These are phyloP conservation scores for Drosophila ochracea DNA, from an alignment of 2,888 invertebrate genomes.

Conservation along the genomic window DNA sequence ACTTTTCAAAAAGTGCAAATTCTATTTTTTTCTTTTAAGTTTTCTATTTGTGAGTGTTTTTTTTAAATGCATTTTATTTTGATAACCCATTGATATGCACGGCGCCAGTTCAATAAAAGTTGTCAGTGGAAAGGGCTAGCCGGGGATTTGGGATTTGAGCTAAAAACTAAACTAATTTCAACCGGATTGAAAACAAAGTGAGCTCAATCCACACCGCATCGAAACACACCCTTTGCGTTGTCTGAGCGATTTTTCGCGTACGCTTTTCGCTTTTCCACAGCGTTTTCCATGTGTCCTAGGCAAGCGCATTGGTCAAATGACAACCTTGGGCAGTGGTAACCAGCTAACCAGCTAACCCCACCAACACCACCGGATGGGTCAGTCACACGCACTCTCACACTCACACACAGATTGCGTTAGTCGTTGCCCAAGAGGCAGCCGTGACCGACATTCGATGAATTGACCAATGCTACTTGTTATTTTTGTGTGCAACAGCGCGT, in stretches of 20 bases:
- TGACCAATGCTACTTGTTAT: slow-evolving; percentile 78
- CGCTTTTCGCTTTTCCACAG: slow-evolving; percentile 12
- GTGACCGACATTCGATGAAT: slow-evolving; percentile 79
- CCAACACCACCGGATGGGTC: background rate
- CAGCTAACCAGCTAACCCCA: slow-evolving; percentile 23
- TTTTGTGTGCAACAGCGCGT: slow-evolving; percentile 78
- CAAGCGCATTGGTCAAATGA: slow-evolving; percentile 21
- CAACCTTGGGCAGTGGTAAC: slow-evolving; percentile 45
- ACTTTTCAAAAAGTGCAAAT: background rate
- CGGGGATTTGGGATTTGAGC: slow-evolving; percentile 32
- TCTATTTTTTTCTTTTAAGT: background rate
- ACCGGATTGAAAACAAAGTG: slow-evolving; percentile 33
- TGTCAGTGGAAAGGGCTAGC: slow-evolving; percentile 31
- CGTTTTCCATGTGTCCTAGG: slow-evolving; percentile 14
- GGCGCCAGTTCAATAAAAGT: slow-evolving; percentile 44
- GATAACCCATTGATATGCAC: slow-evolving; percentile 34
- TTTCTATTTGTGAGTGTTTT: background rate
- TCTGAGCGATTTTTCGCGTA: slow-evolving; percentile 19
- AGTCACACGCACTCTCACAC: slow-evolving; percentile 2
- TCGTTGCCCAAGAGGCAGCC: slow-evolving; percentile 53
- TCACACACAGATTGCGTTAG: background rate
- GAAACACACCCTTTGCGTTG: background rate
- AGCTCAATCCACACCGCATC: slow-evolving; percentile 2
- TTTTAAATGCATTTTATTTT: slow-evolving; percentile 5
- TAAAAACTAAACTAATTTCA: slow-evolving; percentile 66